These are phyloP conservation scores for Coecobrya sp. DNA, from an alignment of 2,888 invertebrate genomes.

Conservation along the genomic window DNA sequence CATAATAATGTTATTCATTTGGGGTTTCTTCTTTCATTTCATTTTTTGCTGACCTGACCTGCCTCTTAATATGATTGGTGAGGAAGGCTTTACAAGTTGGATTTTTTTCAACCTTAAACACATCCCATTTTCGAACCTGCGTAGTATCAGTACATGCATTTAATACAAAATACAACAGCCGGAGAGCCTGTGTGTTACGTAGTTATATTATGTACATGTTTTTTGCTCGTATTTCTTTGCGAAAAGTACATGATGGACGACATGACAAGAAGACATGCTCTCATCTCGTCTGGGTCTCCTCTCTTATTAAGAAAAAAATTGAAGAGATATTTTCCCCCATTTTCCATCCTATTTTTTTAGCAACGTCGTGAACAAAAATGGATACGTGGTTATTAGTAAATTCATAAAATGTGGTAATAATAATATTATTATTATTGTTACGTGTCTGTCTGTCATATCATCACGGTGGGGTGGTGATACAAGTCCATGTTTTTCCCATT, in stretches of 20 bases:
- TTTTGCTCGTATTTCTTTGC: constrained; percentile 60
- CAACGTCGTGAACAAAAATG: constrained; percentile 57
- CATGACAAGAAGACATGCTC: constrained; percentile 52
- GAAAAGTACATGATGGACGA: constrained; percentile 62
- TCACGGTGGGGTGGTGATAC: constrained; percentile 42
- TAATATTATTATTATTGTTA: constrained; percentile 53
- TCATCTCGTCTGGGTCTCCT: constrained; percentile 27
- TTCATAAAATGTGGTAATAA: constrained; percentile 66
- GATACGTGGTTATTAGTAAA: constrained; percentile 60
- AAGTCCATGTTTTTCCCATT: constrained; percentile 28
- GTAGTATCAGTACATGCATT: background rate
- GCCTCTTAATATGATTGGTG: constrained; percentile 44
- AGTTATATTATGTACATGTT: constrained; percentile 46
- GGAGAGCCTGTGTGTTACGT: background rate
- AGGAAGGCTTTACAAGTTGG: constrained; percentile 20
- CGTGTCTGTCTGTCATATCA: constrained; percentile 68
- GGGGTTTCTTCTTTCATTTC: constrained; percentile 2
- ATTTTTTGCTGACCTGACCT: constrained; percentile 57
- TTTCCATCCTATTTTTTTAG: constrained; percentile 49
- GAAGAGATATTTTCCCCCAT: constrained; percentile 24
- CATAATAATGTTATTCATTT: constrained; percentile 4
- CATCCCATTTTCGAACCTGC: background rate
- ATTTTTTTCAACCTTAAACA: background rate
- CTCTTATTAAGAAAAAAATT: constrained; percentile 42
- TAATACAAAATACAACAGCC: too few species aligned